These are phyloP conservation scores for Ceratina japonica DNA, from an alignment of 1,140 invertebrate genomes.

Conservation along the genomic window DNA sequence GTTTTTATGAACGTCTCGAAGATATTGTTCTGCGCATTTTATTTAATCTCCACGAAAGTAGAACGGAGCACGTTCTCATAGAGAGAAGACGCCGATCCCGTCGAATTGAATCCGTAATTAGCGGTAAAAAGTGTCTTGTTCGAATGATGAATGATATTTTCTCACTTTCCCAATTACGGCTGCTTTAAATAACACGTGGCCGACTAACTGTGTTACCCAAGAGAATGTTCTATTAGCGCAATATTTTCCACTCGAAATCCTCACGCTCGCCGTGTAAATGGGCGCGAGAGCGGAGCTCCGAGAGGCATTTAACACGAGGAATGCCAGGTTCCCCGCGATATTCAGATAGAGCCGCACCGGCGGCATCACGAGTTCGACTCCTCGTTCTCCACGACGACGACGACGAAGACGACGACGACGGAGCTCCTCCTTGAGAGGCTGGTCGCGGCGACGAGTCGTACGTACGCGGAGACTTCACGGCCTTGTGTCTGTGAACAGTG, in stretches of 20 bases:
- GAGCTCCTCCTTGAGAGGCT: slow-evolving; percentile 41
- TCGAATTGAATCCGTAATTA: too few species aligned
- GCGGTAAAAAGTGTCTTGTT: too few species aligned
- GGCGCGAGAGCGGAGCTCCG: slow-evolving; percentile 9
- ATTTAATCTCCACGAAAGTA: too few species aligned
- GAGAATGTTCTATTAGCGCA: too few species aligned
- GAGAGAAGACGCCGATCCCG: too few species aligned
- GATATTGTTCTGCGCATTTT: neutral
- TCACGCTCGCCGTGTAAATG: slow-evolving; percentile 14
- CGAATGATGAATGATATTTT: too few species aligned
- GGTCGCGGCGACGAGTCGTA: slow-evolving; percentile 42
- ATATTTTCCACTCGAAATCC: too few species aligned
- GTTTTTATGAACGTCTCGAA: neutral
- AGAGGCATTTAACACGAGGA: slow-evolving; percentile 67
- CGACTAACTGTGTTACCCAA: too few species aligned
- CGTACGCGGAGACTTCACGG: slow-evolving; percentile 59
- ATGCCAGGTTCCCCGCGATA: slow-evolving; percentile 47
- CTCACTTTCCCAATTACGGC: too few species aligned
- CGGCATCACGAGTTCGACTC: slow-evolving; percentile 42
- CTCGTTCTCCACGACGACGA: neutral
- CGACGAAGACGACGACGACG: too few species aligned
- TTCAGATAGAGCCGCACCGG: slow-evolving; percentile 58
- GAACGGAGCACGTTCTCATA: too few species aligned
- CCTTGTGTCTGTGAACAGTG: slow-evolving; percentile 49
- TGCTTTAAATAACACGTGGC: too few species aligned